Evolutionary conservation across 2,113 vertebrate genomes (phyloP).

Genomic region (Pachyramphus minor): DNA sequence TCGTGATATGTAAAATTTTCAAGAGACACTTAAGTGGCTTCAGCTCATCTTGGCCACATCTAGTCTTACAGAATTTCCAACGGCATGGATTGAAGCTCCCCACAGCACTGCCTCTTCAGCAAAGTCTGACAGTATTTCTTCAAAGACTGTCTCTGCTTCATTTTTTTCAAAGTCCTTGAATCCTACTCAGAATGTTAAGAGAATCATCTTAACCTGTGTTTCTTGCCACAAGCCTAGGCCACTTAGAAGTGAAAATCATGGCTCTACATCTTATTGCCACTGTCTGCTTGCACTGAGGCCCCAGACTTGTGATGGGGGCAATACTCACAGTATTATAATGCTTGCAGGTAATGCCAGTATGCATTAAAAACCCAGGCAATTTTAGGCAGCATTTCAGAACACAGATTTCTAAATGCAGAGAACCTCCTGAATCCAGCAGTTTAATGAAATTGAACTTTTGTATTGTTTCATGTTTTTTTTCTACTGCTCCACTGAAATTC

Average conservation of each 20-base stretch:
- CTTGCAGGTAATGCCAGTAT: background rate
- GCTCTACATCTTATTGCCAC: background rate
- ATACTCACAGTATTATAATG: background rate
- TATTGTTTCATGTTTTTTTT: background rate
- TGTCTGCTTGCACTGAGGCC: background rate
- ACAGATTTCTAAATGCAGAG: background rate
- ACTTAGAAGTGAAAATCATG: background rate
- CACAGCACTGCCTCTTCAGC: background rate
- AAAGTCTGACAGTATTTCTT: background rate
- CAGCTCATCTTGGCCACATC: background rate
- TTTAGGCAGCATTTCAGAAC: background rate
- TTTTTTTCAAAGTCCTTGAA: background rate
- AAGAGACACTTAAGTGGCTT: background rate
- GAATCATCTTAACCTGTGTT: background rate
- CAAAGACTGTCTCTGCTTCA: background rate
- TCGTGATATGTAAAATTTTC: background rate
- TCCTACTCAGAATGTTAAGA: background rate
- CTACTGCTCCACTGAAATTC: background rate
- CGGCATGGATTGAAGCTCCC: background rate
- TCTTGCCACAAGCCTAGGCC: background rate
- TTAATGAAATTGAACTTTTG: background rate
- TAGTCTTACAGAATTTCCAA: background rate
- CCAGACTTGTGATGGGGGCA: fast-evolving
- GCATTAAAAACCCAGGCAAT: background rate
- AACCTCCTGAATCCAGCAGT: background rate